Percentiles rank a stretch among this genome's conserved stretches.
phyloP scores from a whole-genome alignment of 1,140 invertebrate species.

The Augochlora pura region DNA sequence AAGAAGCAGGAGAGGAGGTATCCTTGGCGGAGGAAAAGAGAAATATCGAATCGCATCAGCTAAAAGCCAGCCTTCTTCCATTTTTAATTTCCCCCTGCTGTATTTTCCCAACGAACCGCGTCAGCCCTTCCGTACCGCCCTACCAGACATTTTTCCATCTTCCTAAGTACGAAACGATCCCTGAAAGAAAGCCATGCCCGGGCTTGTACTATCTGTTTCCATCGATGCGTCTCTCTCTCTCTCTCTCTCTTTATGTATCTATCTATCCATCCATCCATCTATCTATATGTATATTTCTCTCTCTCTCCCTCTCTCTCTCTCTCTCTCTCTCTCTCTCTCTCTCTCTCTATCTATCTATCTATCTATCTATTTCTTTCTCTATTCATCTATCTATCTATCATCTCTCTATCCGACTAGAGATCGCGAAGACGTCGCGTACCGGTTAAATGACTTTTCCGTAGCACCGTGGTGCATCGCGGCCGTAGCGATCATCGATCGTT shows the following conservation, averaged over 20 bases:
- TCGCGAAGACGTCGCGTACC: not conserved
- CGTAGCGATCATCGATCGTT: not conserved
- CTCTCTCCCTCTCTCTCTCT: too few species aligned
- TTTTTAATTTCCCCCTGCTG: conserved; percentile 55
- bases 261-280: too few species aligned
- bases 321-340: too few species aligned
- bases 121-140: conserved; percentile 31
- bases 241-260: too few species aligned
- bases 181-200: conserved; percentile 36
- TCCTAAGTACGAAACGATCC: conserved; percentile 53
- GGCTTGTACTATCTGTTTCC: conserved; percentile 17
- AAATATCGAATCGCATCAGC: conserved; percentile 44
- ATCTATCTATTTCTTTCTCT: too few species aligned
- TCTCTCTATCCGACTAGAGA: not conserved
- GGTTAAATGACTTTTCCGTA: not conserved
- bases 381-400: too few species aligned
- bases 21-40: not conserved
- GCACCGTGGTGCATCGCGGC: too few species aligned
- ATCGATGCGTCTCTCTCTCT: not conserved
- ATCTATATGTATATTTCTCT: too few species aligned
- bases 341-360: too few species aligned
- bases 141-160: conserved; percentile 57
- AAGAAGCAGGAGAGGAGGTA: not conserved
- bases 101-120: conserved; percentile 39
- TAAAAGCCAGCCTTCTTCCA: conserved; percentile 30